Evolutionary conservation across 2,113 vertebrate species (phyloP).

Genomic region (Monopterus albus): DNA sequence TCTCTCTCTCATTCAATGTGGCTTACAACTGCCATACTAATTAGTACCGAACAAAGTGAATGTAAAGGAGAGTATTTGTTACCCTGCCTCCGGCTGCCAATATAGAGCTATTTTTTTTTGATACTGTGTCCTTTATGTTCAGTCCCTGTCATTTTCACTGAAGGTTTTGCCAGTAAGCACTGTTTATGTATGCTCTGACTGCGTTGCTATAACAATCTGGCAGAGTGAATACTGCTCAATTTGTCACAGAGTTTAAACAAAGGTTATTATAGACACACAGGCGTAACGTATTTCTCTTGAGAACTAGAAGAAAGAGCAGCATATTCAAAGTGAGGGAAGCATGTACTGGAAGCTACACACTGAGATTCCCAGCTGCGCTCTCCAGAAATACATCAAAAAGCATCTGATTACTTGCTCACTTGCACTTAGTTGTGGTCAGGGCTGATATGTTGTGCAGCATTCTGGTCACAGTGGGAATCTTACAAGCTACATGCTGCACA

Average conservation of each 20-base stretch:
- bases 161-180: constrained; percentile 38
- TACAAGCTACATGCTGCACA: constrained; percentile 49
- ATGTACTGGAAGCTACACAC: constrained; percentile 9
- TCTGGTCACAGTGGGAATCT: constrained; percentile 69
- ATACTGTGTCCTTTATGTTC: constrained; percentile 49
- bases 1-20: constrained; percentile 18
- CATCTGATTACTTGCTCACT: constrained; percentile 45
- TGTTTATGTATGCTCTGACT: constrained; percentile 63
- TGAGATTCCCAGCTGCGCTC: constrained; percentile 55
- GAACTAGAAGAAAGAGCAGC: constrained; percentile 1
- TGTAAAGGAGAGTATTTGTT: constrained; percentile 58
- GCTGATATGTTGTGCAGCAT: constrained; percentile 54
- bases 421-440: constrained; percentile 22
- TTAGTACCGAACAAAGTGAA: constrained; percentile 58
- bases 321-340: constrained; percentile 25
- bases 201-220: constrained; percentile 73
- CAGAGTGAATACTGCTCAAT: constrained; percentile 47
- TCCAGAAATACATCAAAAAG: constrained; percentile 47
- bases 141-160: constrained; percentile 35
- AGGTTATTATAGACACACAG: constrained; percentile 13
- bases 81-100: constrained; percentile 16
- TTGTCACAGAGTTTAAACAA: constrained; percentile 41
- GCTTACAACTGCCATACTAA: constrained; percentile 68
- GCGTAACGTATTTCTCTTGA: constrained; percentile 12
- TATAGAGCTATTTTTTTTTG: constrained; percentile 33